phyloP scores from a whole-genome alignment of 2,113 vertebrate genomes.

The Sclerurus mexicanus region DNA sequence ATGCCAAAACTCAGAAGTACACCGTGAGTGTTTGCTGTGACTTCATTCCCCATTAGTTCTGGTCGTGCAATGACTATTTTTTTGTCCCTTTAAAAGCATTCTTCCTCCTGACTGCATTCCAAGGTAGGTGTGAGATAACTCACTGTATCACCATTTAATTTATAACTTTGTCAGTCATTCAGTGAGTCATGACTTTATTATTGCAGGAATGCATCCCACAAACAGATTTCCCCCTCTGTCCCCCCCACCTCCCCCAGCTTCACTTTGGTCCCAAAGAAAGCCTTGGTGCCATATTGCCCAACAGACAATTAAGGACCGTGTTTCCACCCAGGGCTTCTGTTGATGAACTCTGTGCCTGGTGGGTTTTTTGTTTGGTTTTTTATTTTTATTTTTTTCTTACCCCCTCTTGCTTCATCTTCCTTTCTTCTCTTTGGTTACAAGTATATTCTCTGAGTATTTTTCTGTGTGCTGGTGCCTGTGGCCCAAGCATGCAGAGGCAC shows the following conservation, averaged over 20 bases:
- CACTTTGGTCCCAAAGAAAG: neutral
- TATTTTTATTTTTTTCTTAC: rapidly evolving
- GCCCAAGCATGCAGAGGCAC: neutral
- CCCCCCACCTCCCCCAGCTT: neutral
- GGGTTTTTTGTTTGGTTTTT: neutral
- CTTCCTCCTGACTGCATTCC: slow-evolving; percentile 6
- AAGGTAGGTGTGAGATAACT: slow-evolving; percentile 45
- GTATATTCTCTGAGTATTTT: neutral
- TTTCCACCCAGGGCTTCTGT: neutral
- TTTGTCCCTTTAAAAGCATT: neutral
- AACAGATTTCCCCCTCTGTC: neutral
- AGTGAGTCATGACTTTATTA: slow-evolving; percentile 34
- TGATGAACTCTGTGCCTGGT: neutral
- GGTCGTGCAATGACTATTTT: neutral
- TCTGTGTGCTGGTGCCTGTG: neutral
- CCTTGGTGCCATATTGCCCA: slow-evolving; percentile 19
- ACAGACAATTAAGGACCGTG: neutral
- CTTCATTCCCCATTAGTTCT: slow-evolving; percentile 23
- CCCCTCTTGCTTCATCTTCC: neutral
- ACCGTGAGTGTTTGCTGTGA: neutral
- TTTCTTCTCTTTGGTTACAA: neutral
- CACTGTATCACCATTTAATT: slow-evolving; percentile 38
- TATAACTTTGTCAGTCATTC: slow-evolving; percentile 44
- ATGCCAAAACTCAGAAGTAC: neutral
- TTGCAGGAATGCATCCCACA: slow-evolving; percentile 38